These are phyloP conservation scores for Pyxicephalus adspersus DNA, from an alignment of 2,113 vertebrate genomes.

Conservation along the genomic window DNA sequence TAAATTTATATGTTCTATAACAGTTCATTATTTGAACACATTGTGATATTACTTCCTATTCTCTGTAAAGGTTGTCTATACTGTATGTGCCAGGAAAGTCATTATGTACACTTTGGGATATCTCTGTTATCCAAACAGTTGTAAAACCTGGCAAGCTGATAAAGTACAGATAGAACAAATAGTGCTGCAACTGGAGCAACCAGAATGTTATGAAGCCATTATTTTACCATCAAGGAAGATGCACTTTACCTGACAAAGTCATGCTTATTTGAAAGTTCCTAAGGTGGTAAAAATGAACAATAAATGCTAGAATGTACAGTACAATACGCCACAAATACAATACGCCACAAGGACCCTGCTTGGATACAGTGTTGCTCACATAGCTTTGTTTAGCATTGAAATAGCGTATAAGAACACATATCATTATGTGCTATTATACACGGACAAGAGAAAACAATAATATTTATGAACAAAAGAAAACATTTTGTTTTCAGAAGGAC, in stretches of 20 bases:
- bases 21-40: neutral
- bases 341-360: too few relatives aligned
- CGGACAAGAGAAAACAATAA: too few relatives aligned
- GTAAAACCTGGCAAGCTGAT: neutral
- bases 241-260: neutral
- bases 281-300: too few relatives aligned
- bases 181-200: slow-evolving; percentile 1
- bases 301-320: too few relatives aligned
- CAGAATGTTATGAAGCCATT: neutral
- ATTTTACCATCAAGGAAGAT: neutral
- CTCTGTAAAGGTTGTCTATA: neutral
- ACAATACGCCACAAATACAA: too few relatives aligned
- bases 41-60: neutral
- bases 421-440: too few relatives aligned
- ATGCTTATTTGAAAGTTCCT: too few relatives aligned
- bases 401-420: too few relatives aligned
- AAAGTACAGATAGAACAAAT: slow-evolving; percentile 16
- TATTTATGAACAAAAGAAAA: too few relatives aligned
- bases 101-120: neutral
- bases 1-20: neutral
- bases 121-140: slow-evolving; percentile 15
- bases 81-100: neutral
- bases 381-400: too few relatives aligned
- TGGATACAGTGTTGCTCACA: too few relatives aligned
- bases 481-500: too few relatives aligned